Evolutionary conservation across 2,888 invertebrate genomes (phyloP), one percentile per base, ranked within the genome.

Genomic region (Amphipoea oculea): DNA sequence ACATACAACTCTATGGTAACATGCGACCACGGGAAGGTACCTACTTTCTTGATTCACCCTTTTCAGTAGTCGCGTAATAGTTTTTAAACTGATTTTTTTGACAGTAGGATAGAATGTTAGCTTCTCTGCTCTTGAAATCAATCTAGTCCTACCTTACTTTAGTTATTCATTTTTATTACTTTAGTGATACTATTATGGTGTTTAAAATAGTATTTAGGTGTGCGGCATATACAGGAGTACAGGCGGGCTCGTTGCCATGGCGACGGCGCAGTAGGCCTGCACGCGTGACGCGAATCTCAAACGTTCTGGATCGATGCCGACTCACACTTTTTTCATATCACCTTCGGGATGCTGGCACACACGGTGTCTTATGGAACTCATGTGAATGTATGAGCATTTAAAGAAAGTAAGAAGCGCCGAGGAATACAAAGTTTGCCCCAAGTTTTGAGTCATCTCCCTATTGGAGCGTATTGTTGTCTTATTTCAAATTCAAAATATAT

Each of bases 231-330:
- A 78, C 90, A 89, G 85, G 84, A 82, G 86, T 82, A 78, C 90
- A 89, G 85, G 84, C 83, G 86, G 86, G 89, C 84, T 83, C 81
- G 96, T 96, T 94, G 93, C 92, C 93, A 96, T 95, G 92, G 93
- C 92, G 89, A 96, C 96, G 94, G 92, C 95, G 95, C 96, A 94
- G 94, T 94, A 94, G 95, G 95, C 95, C 90, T 94, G 94, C 94
- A 93, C 89, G 93, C 89, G 96, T 96, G 96, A 95, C 94, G 93
- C 90, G 96, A 96, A 96, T 96, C 93, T 92, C 93, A 95, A 96
- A 93, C 91, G 89, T 73, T 63, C 29, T 91, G 94, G 96, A 96
- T 96, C 94, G 93, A 95, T 94, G 91, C 81, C 87, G 84, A 88
- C 88, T 86, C 89, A 88, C 86, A 83, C 86, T 90, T 90, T 90